Conservation (phyloP, 2,797 vertebrate genomes). For the Sebastes reedi region DNA sequence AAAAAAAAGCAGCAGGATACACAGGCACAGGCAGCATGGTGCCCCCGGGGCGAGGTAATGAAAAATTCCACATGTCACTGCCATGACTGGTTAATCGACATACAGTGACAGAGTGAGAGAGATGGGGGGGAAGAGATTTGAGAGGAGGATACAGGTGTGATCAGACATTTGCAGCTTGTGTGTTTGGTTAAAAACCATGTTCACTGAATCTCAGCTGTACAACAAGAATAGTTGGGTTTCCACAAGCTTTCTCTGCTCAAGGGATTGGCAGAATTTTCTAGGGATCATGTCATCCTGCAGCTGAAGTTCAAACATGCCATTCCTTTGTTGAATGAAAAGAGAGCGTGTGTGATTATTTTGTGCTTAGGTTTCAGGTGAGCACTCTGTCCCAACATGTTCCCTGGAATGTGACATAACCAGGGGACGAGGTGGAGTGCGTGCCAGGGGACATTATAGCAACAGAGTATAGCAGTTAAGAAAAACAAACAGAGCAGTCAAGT, state of each 20-base stretch:
- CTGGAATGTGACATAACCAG: constrained; percentile 80
- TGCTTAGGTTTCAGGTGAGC: constrained; percentile 31
- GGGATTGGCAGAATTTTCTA: neutral
- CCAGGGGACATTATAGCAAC: neutral
- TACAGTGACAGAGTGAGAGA: constrained; percentile 25
- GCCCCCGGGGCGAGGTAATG: constrained; percentile 72
- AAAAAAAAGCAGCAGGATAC: constrained; percentile 29
- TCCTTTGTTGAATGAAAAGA: constrained; percentile 16
- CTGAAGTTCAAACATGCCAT: constrained; percentile 9
- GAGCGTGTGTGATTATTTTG: constrained; percentile 1
- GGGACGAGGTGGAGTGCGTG: constrained; percentile 9
- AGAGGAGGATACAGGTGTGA: constrained; percentile 29
- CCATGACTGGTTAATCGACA: constrained; percentile 70
- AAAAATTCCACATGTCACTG: constrained; percentile 81
- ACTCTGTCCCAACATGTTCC: constrained; percentile 69
- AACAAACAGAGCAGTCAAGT: neutral
- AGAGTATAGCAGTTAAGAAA: neutral
- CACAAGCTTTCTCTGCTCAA: neutral
- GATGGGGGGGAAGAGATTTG: constrained; percentile 1
- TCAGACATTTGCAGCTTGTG: neutral
- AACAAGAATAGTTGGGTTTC: neutral
- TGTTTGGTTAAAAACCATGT: neutral
- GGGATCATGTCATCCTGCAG: neutral
- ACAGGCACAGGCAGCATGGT: constrained; percentile 52
- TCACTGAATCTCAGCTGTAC: neutral